Percentiles rank a stretch among this genome's conserved stretches.
phyloP scores from a whole-genome alignment of 2,888 invertebrate genomes.

The Acrobasis consociella region DNA sequence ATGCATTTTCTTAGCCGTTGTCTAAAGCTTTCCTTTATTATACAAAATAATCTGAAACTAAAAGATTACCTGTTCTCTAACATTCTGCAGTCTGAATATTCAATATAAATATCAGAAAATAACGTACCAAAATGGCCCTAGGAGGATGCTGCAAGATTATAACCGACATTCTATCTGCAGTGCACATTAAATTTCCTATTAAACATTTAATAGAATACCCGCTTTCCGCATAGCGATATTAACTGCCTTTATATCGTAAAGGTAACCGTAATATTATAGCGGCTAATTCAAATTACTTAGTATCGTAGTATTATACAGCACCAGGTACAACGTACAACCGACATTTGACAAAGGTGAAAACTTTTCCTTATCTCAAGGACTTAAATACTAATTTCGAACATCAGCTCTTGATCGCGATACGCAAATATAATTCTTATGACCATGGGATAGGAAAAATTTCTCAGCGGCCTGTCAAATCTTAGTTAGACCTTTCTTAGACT shows the following conservation, averaged over 20 bases:
- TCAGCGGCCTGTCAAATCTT: no score
- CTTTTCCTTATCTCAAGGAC: no score
- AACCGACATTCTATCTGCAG: constrained; percentile 35
- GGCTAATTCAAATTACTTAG: constrained; percentile 57
- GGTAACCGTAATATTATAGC: constrained; percentile 49
- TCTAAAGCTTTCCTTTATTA: not conserved
- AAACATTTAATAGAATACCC: constrained; percentile 50
- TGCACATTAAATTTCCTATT: constrained; percentile 58
- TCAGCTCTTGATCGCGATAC: no score
- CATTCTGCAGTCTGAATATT: constrained; percentile 16
- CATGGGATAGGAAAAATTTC: no score
- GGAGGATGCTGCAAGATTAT: constrained; percentile 27
- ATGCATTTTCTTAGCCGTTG: no score
- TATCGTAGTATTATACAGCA: not conserved
- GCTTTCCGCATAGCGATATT: constrained; percentile 45
- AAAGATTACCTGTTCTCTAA: not conserved
- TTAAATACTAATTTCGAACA: no score
- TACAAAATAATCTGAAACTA: not conserved
- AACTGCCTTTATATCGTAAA: constrained; percentile 46
- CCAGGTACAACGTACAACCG: no score
- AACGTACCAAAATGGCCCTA: constrained; percentile 22
- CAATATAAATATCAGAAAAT: constrained; percentile 15
- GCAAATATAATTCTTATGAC: no score
- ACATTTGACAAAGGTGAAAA: no score
- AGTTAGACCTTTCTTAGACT: no score